Base-by-base conservation (phyloP, 2,888 invertebrate genomes). In the Mermis nigrescens region DNA sequence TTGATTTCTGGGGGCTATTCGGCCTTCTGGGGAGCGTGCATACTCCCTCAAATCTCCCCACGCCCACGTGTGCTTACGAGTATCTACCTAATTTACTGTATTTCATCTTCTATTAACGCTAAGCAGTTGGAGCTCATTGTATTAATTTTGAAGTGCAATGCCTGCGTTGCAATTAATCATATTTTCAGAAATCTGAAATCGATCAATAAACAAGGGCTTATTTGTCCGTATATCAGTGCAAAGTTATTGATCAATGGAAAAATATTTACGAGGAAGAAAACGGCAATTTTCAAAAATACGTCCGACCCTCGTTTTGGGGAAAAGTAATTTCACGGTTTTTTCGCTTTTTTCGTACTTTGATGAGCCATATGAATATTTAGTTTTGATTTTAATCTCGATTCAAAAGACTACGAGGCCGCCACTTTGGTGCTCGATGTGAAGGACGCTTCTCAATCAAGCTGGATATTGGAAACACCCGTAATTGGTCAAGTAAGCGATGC, bases 371-470 rank as follows among this genome's bases (percentile, higher is more conserved):
- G n/a, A n/a, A n/a, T 46, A 3, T 57, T 57, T 57, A 57, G 48
- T 12, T 54, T 52, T 29, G 53, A 55, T 4, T 55, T 55, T 38
- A 26, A 29, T 24, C 22, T 55, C 32, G 48, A 19, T 7, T 57
- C 31, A 26, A 1, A 24, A 29, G 46, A 31, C 1, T 7, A 55
- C 28, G 24, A 22, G 31, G 32, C n/a, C 1, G 27, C 46, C 46
- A 46, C 28, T 15, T 26, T 60, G 28, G 19, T 58, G 32, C 2
- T 60, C 15, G 31, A 62, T 31, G 67, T 72, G 12, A 72, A 72
- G 61, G 71, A 71, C 55, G 66, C 63, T 55, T 65, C 67, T 24
- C 67, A 67, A 58, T 68, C 69, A 61, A 68, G 69, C 29, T 60
- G 68, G 26, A 64, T 70, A 48, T 60, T 64, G 12, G 62, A 64